Conservation (phyloP, 2,113 vertebrate species). For the Sceloporus undulatus region DNA sequence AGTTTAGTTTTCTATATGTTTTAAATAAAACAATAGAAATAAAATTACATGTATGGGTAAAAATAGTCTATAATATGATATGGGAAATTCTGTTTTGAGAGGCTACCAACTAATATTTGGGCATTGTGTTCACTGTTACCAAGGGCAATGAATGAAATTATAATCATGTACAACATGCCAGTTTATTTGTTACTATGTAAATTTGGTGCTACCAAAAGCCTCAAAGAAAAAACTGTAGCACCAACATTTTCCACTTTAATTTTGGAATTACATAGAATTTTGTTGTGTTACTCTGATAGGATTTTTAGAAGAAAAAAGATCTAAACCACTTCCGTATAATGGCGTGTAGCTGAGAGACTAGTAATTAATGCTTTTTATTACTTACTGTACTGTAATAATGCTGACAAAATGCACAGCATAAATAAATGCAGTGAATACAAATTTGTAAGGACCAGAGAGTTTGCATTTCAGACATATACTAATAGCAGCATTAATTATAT, state of each 20-base stretch:
- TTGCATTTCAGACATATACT: not conserved
- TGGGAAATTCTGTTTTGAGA: not conserved
- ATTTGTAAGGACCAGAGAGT: not conserved
- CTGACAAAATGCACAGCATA: accelerated
- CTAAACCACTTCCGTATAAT: not conserved
- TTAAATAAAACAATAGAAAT: not conserved
- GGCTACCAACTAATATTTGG: not conserved
- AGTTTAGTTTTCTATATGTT: not conserved
- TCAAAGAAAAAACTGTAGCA: not conserved
- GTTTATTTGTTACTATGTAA: conserved; percentile 25
- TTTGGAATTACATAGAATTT: conserved; percentile 27
- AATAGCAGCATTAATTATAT: not conserved
- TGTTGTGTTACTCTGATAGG: not conserved
- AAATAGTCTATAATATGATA: accelerated
- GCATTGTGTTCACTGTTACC: not conserved
- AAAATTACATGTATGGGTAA: not conserved
- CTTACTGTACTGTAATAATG: not conserved
- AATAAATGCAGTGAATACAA: accelerated
- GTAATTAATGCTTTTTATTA: not conserved
- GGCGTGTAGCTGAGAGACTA: not conserved
- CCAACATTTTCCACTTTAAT: not conserved
- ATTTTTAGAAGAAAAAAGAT: too few species aligned
- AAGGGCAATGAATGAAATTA: conserved; percentile 41
- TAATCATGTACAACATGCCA: conserved; percentile 23
- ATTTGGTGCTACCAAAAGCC: conserved; percentile 10